Percentiles rank a stretch among this genome's conserved stretches.
Evolutionary conservation across 2,797 vertebrate species (phyloP).

Genomic region (Acanthurus leucopareius): DNA sequence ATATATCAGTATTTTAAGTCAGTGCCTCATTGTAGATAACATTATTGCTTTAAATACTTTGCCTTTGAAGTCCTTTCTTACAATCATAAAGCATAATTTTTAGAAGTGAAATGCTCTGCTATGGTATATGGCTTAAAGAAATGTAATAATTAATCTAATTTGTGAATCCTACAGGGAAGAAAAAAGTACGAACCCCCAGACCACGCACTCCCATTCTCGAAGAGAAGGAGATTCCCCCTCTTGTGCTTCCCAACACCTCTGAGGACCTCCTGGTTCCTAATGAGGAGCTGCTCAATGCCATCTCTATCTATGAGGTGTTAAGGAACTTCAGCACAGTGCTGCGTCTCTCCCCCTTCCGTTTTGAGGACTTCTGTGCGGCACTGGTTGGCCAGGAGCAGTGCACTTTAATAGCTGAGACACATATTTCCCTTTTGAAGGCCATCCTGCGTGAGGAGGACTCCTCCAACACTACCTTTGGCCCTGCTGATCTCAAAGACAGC

Average conservation of each 20-base stretch:
- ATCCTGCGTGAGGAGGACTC: conserved; percentile 98
- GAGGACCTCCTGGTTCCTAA: conserved; percentile 96
- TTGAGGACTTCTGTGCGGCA: conserved; percentile 98
- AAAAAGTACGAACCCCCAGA: conserved; percentile 89
- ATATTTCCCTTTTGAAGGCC: conserved; percentile 94
- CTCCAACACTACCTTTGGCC: conserved; percentile 98
- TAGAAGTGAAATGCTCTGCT: no score
- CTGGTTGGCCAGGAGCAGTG: conserved; percentile 97
- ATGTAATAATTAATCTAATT: not conserved
- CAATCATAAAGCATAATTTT: not conserved
- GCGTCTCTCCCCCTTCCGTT: conserved; percentile 97
- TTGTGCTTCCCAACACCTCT: conserved; percentile 93
- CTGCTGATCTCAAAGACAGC: conserved; percentile 98
- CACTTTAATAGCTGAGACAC: conserved; percentile 97
- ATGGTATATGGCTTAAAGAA: not conserved
- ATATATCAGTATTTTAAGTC: not conserved
- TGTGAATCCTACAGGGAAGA: conserved; percentile 86
- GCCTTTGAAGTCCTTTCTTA: not conserved
- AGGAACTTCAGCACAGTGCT: conserved; percentile 97
- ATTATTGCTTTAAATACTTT: not conserved
- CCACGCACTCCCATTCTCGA: conserved; percentile 95
- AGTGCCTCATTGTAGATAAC: not conserved
- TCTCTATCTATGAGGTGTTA: conserved; percentile 96
- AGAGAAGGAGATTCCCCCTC: conserved; percentile 94
- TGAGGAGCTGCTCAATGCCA: conserved; percentile 93